A percentile compares a stretch with the other conserved stretches of the same genome.
Conservation (phyloP, 2,888 invertebrate genomes). For the Ormyrus rosae region DNA sequence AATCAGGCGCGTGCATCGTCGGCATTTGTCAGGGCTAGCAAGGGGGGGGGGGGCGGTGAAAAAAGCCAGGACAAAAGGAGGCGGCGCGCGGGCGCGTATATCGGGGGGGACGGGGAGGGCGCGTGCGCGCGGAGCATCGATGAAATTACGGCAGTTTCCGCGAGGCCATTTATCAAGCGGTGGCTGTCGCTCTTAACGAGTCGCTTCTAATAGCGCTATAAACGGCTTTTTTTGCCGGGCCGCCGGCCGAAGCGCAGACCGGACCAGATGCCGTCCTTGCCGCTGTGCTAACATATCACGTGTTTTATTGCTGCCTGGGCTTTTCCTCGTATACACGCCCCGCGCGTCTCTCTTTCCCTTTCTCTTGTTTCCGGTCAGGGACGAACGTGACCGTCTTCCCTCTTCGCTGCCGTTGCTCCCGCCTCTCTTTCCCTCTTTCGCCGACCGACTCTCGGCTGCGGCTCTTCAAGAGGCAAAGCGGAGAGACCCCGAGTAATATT, state of each 20-base stretch:
- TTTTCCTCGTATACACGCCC: neutral
- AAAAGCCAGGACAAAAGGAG: no score
- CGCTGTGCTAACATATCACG: conserved; percentile 12
- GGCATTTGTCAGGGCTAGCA: no score
- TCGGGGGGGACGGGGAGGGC: no score
- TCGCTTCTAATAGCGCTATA: conserved; percentile 38
- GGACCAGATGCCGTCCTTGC: conserved; percentile 38
- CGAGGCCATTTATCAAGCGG: conserved; percentile 17
- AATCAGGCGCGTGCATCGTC: no score
- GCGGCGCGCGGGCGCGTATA: no score
- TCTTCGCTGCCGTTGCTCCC: conserved; percentile 5
- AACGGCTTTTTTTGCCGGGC: conserved; percentile 25
- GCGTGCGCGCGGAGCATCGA: neutral
- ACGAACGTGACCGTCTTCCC: conserved; percentile 52
- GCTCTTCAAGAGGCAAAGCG: conserved; percentile 3
- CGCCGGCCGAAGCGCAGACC: neutral
- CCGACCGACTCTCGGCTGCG: neutral
- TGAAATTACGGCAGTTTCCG: conserved; percentile 18
- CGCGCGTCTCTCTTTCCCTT: neutral
- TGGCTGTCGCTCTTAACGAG: conserved; percentile 5
- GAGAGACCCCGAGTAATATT: conserved; percentile 5
- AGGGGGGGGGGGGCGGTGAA: no score
- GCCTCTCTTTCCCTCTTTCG: neutral
- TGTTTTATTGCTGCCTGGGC: conserved; percentile 36
- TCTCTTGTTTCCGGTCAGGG: conserved; percentile 49